Conservation (phyloP, 2,888 invertebrate species). For the Elysia crispata region DNA sequence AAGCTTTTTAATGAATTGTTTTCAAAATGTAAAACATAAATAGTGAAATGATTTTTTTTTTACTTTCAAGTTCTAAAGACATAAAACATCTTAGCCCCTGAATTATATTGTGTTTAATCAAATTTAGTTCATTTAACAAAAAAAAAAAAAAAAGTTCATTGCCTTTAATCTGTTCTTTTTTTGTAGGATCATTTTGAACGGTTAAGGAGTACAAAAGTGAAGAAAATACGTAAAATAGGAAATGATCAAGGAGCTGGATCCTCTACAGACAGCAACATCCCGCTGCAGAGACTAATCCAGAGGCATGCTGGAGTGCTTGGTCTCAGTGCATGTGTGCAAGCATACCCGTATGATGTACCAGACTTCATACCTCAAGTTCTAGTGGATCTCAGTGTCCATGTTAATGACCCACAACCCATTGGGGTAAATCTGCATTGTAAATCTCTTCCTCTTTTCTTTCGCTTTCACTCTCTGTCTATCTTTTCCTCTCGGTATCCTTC, state of each 20-base stretch:
- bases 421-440: constrained; percentile 80
- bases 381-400: constrained; percentile 87
- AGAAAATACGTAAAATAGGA: constrained; percentile 45
- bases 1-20: too few relatives aligned
- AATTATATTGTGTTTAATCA: too few relatives aligned
- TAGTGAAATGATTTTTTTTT: too few relatives aligned
- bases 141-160: not conserved
- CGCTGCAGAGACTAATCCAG: constrained; percentile 69
- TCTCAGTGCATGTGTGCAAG: constrained; percentile 90
- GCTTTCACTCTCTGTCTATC: too few relatives aligned
- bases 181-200: constrained; percentile 81
- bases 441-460: too few relatives aligned
- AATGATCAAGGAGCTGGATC: not conserved
- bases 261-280: constrained; percentile 32
- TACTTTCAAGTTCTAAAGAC: too few relatives aligned
- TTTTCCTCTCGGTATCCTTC: too few relatives aligned
- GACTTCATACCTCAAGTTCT: constrained; percentile 87
- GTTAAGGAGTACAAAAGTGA: constrained; percentile 70
- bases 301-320: constrained; percentile 91
- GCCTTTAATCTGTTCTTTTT: not conserved
- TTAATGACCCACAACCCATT: constrained; percentile 92
- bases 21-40: too few relatives aligned
- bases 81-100: too few relatives aligned
- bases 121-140: too few relatives aligned
- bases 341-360: constrained; percentile 92